Percentiles rank a stretch among this genome's conserved stretches.
phyloP scores from a whole-genome alignment of 2,888 invertebrate genomes.

The Ochropleura plecta region DNA sequence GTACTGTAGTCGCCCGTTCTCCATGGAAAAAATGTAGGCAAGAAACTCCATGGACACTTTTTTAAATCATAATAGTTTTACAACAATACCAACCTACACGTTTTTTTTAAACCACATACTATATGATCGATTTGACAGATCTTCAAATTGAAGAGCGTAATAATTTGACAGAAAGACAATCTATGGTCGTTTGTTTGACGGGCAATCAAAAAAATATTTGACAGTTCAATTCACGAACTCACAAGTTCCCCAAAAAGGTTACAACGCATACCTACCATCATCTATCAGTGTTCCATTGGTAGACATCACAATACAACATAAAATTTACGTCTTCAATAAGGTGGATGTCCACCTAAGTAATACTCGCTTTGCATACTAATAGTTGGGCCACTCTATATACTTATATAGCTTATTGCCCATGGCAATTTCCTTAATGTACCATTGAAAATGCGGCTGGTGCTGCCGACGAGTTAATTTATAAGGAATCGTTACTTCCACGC shows the following conservation, averaged over 20 bases:
- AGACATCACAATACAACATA: conserved; percentile 43
- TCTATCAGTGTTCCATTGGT: background rate
- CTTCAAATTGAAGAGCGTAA: background rate
- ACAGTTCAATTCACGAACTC: background rate
- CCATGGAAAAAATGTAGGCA: no score
- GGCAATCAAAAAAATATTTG: background rate
- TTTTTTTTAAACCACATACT: no score
- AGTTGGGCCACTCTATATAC: conserved; percentile 39
- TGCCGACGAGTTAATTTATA: conserved; percentile 40
- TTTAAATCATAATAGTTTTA: background rate
- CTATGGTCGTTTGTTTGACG: background rate
- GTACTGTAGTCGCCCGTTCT: no score
- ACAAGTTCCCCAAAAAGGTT: background rate
- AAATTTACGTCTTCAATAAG: conserved; percentile 52
- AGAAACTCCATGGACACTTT: no score
- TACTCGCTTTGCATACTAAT: conserved; percentile 59
- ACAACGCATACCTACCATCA: conserved; percentile 11
- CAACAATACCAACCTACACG: no score
- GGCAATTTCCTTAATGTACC: conserved; percentile 66
- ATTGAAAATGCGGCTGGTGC: conserved; percentile 53
- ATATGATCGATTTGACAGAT: background rate
- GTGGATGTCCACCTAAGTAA: conserved; percentile 28
- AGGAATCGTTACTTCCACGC: conserved; percentile 29
- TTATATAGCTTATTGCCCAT: conserved; percentile 42
- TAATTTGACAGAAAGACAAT: background rate